These are phyloP conservation scores for Leptinotarsa rubiginosa DNA, from an alignment of 2,888 invertebrate species.

Conservation along the genomic window DNA sequence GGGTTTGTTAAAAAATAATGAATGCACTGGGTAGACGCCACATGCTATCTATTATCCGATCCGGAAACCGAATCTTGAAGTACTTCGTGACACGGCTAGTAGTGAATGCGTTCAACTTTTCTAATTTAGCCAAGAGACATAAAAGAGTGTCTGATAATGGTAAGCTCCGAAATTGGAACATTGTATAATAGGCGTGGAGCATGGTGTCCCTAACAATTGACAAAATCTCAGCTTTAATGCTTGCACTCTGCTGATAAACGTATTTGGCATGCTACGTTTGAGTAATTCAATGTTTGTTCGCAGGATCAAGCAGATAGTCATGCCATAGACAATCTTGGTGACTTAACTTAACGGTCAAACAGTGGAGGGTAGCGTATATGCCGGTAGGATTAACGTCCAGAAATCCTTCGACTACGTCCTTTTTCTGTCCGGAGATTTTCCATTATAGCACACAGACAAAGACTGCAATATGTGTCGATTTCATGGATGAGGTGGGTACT, in stretches of 20 bases:
- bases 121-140: slow-evolving; percentile 36
- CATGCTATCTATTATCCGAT: slow-evolving; percentile 40
- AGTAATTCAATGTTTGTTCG: slow-evolving; percentile 54
- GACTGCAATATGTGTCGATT: background rate
- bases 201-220: slow-evolving; percentile 46
- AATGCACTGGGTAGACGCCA: slow-evolving; percentile 32
- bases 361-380: slow-evolving; percentile 48
- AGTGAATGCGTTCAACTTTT: slow-evolving; percentile 30
- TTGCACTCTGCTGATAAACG: slow-evolving; percentile 53
- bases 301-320: slow-evolving; percentile 41
- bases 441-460: background rate
- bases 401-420: slow-evolving; percentile 26
- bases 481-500: too few species aligned
- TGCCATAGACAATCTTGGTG: slow-evolving; percentile 44
- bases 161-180: slow-evolving; percentile 43
- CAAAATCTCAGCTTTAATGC: slow-evolving; percentile 47
- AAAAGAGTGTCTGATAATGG: slow-evolving; percentile 43
- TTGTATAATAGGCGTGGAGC: slow-evolving; percentile 43
- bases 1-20: slow-evolving; percentile 40
- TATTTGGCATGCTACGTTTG: slow-evolving; percentile 51
- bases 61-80: slow-evolving; percentile 35
- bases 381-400: slow-evolving; percentile 45
- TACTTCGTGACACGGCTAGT: slow-evolving; percentile 32
- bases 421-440: background rate
- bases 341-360: slow-evolving; percentile 50